phyloP scores from a whole-genome alignment of 1,140 invertebrate species.

The Magallana ariakensis region DNA sequence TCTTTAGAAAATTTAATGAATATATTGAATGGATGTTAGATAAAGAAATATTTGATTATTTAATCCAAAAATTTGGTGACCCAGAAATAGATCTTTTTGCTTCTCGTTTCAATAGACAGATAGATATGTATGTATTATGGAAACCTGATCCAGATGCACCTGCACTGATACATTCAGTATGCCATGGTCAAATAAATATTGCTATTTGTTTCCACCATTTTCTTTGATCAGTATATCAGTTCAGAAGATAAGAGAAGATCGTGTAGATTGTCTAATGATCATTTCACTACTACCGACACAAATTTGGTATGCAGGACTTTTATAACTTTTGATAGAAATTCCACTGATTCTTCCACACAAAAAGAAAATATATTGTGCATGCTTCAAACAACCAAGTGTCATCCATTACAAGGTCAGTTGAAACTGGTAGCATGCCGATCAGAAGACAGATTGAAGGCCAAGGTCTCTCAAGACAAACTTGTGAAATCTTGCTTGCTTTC shows the following conservation, averaged over 20 bases:
- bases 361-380: background rate
- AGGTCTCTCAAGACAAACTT: no score
- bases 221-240: conserved; percentile 30
- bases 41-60: conserved; percentile 44
- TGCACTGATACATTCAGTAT: conserved; percentile 45
- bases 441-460: conserved; percentile 25
- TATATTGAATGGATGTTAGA: conserved; percentile 42
- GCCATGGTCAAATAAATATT: conserved; percentile 5
- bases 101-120: conserved; percentile 55
- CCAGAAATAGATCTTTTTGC: conserved; percentile 59
- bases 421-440: conserved; percentile 5
- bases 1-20: background rate
- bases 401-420: conserved; percentile 9
- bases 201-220: conserved; percentile 55
- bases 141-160: conserved; percentile 50
- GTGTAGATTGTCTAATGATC: conserved; percentile 1
- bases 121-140: conserved; percentile 49
- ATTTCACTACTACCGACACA: no score
- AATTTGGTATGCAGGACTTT: no score
- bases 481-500: no score
- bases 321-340: no score
- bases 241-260: conserved; percentile 51
- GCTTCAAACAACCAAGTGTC: background rate
- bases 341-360: background rate
- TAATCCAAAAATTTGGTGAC: background rate